Base-by-base conservation (phyloP, 1,140 invertebrate genomes). In the Chironomus tepperi region DNA sequence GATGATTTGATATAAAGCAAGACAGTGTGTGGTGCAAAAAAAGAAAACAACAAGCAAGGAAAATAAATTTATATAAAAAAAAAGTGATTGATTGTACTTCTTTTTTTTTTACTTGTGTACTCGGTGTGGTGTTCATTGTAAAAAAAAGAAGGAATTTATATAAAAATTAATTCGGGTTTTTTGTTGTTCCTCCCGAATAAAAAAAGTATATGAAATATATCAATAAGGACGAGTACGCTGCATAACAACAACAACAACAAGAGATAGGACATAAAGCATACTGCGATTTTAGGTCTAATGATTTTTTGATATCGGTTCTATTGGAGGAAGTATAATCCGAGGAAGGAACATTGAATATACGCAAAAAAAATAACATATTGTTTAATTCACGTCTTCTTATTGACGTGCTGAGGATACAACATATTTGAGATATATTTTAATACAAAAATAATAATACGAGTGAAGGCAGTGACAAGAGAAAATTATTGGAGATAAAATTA, bases 1-100 rank as follows among this genome's bases (percentile, higher is more conserved):
- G 47, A 57, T 57, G 47, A 57, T 57, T 57, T 57, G 47, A 57
- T 57, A 57, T n/a, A 57, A 57, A 57, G n/a, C 47, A 57, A 57
- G 47, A 57, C 47, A 57, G 47, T 57, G 47, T 57, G n/a, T 57
- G 47, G 47, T 57, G 47, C 47, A 57, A 57, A 57, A 57, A 57
- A 57, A 7, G 7, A 57, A 12, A 57, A 57, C 10, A 12, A 12
- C n/a, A 57, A 57, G 47, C 9, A 57, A 57, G 10, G 47, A 10
- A 7, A 57, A 57, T n/a, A n/a, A n/a, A n/a, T n/a, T n/a, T n/a
- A n/a, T n/a, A n/a, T n/a, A n/a, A n/a, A 2, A n/a, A 57, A 57
- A 57, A 57, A 57, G 47, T 57, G 47, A 57, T 57, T 57, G 47
- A 57, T 57, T 57, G 47, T 57, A 57, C n/a, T 57, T 57, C n/a